Conservation (phyloP, 2,113 vertebrate species). For the Collichthys lucidus region DNA sequence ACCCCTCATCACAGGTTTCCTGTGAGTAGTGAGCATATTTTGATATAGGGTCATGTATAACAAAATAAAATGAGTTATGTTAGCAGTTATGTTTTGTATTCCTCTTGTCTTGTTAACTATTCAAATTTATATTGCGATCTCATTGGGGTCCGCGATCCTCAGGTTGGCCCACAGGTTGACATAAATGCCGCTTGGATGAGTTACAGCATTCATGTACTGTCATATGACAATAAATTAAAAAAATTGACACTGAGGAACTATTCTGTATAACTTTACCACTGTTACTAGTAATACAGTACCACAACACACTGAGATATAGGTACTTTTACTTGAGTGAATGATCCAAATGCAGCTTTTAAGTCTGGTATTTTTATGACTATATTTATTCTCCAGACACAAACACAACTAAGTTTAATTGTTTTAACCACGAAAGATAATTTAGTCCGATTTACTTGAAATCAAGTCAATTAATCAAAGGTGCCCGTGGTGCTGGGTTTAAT, state of each 20-base stretch:
- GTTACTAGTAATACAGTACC: not conserved
- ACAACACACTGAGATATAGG: not conserved
- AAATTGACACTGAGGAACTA: not conserved
- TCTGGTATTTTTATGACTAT: slow-evolving; percentile 4
- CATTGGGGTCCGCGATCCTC: not conserved
- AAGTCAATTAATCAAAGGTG: slow-evolving; percentile 5
- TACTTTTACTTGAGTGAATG: not conserved
- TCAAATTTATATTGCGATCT: not conserved
- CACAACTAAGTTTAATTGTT: not conserved
- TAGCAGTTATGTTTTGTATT: not conserved
- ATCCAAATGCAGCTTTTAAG: not conserved
- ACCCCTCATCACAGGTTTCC: not conserved
- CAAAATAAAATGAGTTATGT: too few species aligned
- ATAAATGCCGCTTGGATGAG: fast-evolving
- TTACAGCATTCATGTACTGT: too few species aligned
- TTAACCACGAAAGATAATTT: slow-evolving; percentile 1
- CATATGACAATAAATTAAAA: not conserved
- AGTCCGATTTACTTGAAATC: too few species aligned
- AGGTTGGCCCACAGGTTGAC: not conserved
- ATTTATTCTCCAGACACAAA: not conserved
- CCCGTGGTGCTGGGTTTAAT: slow-evolving; percentile 12
- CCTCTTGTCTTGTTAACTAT: not conserved
- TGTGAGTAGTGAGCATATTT: not conserved
- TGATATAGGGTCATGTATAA: too few species aligned
- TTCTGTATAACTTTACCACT: not conserved